Base-by-base conservation (phyloP, 2,113 vertebrate species). In the Hippoglossus stenolepis region DNA sequence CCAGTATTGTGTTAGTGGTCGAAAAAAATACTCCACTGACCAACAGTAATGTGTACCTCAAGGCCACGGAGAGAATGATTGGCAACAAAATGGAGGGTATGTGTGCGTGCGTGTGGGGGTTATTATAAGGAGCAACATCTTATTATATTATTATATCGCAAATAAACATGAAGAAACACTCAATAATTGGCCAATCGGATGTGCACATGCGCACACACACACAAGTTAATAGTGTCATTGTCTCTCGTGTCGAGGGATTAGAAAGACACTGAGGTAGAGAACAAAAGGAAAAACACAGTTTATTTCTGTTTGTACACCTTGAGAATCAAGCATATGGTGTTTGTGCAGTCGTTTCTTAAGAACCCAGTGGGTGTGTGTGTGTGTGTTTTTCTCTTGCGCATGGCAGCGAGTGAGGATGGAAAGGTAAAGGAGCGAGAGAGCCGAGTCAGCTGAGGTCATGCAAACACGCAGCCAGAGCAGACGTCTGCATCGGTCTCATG, bases 311-410 rank as follows among this genome's bases (percentile, higher is more conserved):
- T 79, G 73, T 53, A 35, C 65, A 85, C 77, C 71, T 74, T 71
- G 63, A 82, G 75, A 86, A 72, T 75, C 49, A 77, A 70, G 13
- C 49, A 59, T 70, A 76, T 77, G 68, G 53, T 82, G 78, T 89
- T 84, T 85, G 82, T 14, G 63, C 56, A 79, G 69, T 28, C 74
- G 63, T 75, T 67, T 79, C 86, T 88, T 86, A 81, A 79, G 79
- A 83, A 79, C 51, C 17, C 47, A 49, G 38, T 58, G 23, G 23
- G 23, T 23, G 23, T 23, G 23, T 23, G 23, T 23, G 21, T 28
- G 24, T 58, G 51, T 21, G 26, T 58, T 54, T 38, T 38, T 38
- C 7, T 38, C 9, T 38, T 38, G 54, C 72, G 66, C 57, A 49
- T 49, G 47, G 4, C 17, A 3, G 17, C 17, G 17, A n/a, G 68